phyloP scores from a whole-genome alignment of 1,140 invertebrate species.

The Pseudomyrmex flavicornis region DNA sequence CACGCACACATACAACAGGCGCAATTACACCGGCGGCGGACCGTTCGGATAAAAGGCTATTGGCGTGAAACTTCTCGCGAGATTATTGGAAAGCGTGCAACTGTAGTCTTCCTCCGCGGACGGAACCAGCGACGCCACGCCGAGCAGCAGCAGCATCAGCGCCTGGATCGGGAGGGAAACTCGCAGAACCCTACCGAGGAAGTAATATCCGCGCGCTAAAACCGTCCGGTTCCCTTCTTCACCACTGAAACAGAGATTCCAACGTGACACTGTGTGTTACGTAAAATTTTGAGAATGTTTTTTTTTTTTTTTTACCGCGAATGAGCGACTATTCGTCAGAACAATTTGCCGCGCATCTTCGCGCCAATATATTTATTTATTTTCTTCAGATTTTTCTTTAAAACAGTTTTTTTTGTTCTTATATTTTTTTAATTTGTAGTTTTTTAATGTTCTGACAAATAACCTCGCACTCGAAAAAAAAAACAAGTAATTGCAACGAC shows the following conservation, averaged over 20 bases:
- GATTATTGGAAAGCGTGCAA: constrained; percentile 93
- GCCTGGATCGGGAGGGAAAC: constrained; percentile 96
- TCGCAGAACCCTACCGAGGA: constrained; percentile 94
- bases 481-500: constrained; percentile 3
- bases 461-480: background rate
- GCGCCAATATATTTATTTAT: background rate
- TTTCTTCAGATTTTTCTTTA: no score
- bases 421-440: background rate
- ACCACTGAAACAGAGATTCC: constrained; percentile 82
- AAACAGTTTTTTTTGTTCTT: no score
- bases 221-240: constrained; percentile 86
- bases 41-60: constrained; percentile 95
- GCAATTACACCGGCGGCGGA: constrained; percentile 93
- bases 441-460: background rate
- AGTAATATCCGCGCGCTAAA: constrained; percentile 90
- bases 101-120: constrained; percentile 94
- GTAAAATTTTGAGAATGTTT: background rate
- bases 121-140: constrained; percentile 94
- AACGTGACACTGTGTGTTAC: background rate
- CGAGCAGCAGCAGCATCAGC: constrained; percentile 94
- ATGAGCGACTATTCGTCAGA: background rate
- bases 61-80: constrained; percentile 92
- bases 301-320: background rate
- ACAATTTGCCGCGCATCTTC: background rate
- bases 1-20: constrained; percentile 4